These are phyloP conservation scores for Microtus richardsoni DNA, from an alignment of 2,113 vertebrate species.

Conservation along the genomic window DNA sequence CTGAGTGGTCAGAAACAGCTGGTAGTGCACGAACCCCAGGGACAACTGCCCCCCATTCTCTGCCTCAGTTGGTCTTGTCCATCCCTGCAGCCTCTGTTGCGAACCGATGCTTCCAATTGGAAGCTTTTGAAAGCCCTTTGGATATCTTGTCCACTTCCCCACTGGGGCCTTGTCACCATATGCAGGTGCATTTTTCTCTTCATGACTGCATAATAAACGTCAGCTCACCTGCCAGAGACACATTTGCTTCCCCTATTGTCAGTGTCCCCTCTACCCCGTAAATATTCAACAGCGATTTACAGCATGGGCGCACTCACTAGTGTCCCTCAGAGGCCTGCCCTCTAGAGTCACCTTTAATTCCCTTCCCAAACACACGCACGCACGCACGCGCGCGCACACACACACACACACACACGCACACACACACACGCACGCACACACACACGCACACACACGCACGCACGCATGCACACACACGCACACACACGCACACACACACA, in stretches of 20 bases:
- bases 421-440: neutral
- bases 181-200: neutral
- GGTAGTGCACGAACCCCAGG: neutral
- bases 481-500: neutral
- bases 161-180: neutral
- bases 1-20: neutral
- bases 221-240: neutral
- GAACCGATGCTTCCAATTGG: neutral
- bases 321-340: neutral
- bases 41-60: neutral
- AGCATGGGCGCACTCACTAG: neutral
- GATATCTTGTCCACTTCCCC: neutral
- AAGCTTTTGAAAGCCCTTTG: neutral
- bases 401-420: neutral
- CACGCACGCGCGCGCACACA: neutral
- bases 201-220: neutral
- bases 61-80: neutral
- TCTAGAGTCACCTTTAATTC: neutral
- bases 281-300: neutral
- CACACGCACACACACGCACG: neutral
- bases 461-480: neutral
- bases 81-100: neutral
- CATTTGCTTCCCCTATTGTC: neutral
- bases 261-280: neutral
- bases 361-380: too few species aligned